Base-by-base conservation (phyloP, 2,888 invertebrate genomes). In the Mechanitis messenoides region DNA sequence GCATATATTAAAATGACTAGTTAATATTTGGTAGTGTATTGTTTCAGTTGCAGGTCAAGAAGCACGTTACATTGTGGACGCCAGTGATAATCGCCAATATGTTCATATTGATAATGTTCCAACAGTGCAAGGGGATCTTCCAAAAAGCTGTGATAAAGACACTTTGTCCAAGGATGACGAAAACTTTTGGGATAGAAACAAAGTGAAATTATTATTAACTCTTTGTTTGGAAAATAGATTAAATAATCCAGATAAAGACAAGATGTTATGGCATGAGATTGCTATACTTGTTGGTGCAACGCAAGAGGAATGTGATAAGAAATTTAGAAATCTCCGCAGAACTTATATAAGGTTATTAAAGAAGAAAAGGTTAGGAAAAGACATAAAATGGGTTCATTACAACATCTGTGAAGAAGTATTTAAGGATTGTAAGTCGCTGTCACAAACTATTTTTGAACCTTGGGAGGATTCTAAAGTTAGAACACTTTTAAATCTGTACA, bases 321-420 rank as follows among this genome's bases (percentile, higher is more conserved):
- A 88, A 68, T 87, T 84, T 66, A 82, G 77, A 65, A 86, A 82
- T 59, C 72, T 90, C 1, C 79, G 83, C 59, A 76, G 86, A 66
- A 88, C 87, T 12, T 90, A 84, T 62, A 77, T 87, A 55, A 78
- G 88, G 62, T 67, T 88, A n/a, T 65, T 86, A n/a, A 89, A 83
- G 66, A 88, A 87, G 70, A 86, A 82, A 71, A 76, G 75, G 67
- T 63, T 78, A 46, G 89, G 88, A 0, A 85, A 85, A 69, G 83
- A 86, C 53, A 78, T 86, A 33, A 89, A 87, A 75, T 90, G 90
- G 90, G 74, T 85, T 0, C 87, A 87, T 66, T 90, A 77, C 62
- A 78, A 72, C 46, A 77, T 78, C 31, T 89, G 89, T 69, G 87
- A 87, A 66, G 84, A 88, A 63, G 81, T 87, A 0, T 89, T 88